phyloP scores from a whole-genome alignment of 2,888 invertebrate genomes.

The Cylloceria caligata region DNA sequence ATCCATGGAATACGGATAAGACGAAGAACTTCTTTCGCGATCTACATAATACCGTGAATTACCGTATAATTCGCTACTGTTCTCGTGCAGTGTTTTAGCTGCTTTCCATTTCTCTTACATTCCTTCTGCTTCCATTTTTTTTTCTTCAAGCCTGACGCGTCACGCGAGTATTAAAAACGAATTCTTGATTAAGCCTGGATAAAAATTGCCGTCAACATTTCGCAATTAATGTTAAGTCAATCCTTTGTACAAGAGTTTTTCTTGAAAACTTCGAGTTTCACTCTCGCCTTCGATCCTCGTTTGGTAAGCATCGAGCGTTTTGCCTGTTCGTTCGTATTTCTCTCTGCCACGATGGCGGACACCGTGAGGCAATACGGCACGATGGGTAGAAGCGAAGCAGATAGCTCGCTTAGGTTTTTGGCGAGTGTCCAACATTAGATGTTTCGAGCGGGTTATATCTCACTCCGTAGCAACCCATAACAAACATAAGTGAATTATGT shows the following conservation, averaged over 20 bases:
- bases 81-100: not conserved
- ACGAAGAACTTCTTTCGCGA: constrained; percentile 15
- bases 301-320: constrained; percentile 35
- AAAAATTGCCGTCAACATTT: too few relatives aligned
- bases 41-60: constrained; percentile 10
- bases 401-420: constrained; percentile 76
- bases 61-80: not conserved
- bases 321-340: constrained; percentile 20
- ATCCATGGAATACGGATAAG: constrained; percentile 13
- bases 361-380: constrained; percentile 25
- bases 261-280: not conserved
- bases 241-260: not conserved
- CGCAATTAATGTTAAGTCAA: too few relatives aligned
- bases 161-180: too few relatives aligned
- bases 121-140: not conserved
- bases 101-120: constrained; percentile 17
- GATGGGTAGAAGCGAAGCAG: constrained; percentile 36
- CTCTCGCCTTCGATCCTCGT: not conserved
- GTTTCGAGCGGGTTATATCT: constrained; percentile 80
- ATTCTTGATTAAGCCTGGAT: too few relatives aligned
- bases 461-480: constrained; percentile 82
- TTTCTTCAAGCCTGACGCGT: not conserved
- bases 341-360: constrained; percentile 13
- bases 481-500: constrained; percentile 84
- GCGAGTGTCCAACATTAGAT: constrained; percentile 81